Conservation (phyloP, 2,797 vertebrate species). For the Myripristis jacobus region DNA sequence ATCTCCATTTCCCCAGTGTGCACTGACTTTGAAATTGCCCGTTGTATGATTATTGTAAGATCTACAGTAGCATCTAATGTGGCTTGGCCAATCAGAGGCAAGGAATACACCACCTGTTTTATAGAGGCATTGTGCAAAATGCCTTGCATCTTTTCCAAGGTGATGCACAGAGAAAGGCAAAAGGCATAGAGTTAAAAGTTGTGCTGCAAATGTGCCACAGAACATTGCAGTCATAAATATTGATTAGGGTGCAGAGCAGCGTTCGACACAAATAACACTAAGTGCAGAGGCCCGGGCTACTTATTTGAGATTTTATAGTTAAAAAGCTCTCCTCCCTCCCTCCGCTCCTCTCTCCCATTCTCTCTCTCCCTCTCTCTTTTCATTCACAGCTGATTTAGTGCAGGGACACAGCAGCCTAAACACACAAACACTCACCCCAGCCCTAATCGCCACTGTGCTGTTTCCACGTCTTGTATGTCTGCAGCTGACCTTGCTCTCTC, state of each 20-base stretch:
- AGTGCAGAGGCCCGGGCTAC: not conserved
- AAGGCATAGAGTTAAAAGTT: too few relatives aligned
- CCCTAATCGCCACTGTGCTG: too few relatives aligned
- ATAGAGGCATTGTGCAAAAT: too few relatives aligned
- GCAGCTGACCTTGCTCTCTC: not conserved
- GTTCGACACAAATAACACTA: not conserved
- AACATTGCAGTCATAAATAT: conserved; percentile 16
- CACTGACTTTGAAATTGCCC: too few relatives aligned
- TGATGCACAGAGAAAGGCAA: too few relatives aligned
- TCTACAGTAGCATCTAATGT: too few relatives aligned
- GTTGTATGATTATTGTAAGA: too few relatives aligned
- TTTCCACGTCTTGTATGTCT: not conserved
- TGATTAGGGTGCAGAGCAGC: conserved; percentile 21
- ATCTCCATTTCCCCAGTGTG: too few relatives aligned
- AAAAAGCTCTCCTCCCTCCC: not conserved
- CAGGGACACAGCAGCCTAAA: not conserved
- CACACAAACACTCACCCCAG: not conserved
- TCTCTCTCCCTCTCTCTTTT: conserved; percentile 7
- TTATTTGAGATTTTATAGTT: not conserved
- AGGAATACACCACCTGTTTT: too few relatives aligned
- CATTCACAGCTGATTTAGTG: not conserved
- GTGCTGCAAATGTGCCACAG: conserved; percentile 1
- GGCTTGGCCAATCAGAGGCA: too few relatives aligned
- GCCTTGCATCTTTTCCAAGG: too few relatives aligned
- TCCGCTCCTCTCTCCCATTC: too few relatives aligned